Conservation (phyloP, 1,140 invertebrate species). For the Brachionus manjavacas region DNA sequence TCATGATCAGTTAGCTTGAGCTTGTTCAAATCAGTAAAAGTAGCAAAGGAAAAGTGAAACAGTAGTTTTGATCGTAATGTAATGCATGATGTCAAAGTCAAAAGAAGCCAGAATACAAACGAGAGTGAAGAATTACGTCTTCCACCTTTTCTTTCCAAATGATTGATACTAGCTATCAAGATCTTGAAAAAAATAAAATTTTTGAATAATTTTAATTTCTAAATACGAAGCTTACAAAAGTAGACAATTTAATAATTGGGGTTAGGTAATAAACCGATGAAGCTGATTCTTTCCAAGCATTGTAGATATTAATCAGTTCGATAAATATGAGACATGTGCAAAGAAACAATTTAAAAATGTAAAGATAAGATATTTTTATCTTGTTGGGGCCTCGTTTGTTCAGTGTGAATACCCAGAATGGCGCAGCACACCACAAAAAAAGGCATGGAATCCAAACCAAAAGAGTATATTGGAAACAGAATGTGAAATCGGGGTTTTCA, state of each 20-base stretch:
- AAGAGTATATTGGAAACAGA: constrained; percentile 38
- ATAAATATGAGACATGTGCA: background rate
- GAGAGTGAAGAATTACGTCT: background rate
- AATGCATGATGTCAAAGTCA: background rate
- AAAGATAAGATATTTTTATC: background rate
- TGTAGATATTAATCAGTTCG: background rate
- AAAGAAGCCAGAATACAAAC: constrained; percentile 16
- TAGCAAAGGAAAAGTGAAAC: background rate
- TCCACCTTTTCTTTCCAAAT: constrained; percentile 22
- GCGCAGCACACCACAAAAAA: constrained; percentile 23
- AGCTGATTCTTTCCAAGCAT: background rate
- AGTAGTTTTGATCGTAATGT: constrained; percentile 23
- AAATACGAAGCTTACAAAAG: constrained; percentile 21
- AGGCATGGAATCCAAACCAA: constrained; percentile 19
- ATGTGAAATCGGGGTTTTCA: constrained; percentile 29
- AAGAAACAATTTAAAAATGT: background rate
- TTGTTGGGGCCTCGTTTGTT: background rate
- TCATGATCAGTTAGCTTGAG: background rate
- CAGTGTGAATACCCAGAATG: constrained; percentile 13
- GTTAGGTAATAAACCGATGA: background rate
- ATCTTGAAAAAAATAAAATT: background rate
- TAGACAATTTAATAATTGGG: background rate
- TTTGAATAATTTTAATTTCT: background rate
- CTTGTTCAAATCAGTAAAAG: background rate
- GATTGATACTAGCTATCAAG: background rate